Conservation (phyloP, 2,113 vertebrate species). For the Electrona antarctica region DNA sequence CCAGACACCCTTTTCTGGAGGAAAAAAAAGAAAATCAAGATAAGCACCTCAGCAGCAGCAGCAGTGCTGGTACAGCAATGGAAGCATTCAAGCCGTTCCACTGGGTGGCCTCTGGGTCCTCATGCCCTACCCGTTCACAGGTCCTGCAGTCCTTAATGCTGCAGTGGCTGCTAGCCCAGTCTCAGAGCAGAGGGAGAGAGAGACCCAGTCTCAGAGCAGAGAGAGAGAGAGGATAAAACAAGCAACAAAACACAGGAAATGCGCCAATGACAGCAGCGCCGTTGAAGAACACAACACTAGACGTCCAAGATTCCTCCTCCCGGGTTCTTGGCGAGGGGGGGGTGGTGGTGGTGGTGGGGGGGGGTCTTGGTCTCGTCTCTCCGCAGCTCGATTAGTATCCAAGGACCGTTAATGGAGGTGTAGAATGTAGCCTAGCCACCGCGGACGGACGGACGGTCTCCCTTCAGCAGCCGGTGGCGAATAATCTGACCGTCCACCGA, state of each 20-base stretch:
- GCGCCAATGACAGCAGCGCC: conserved; percentile 66
- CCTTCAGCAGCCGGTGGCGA: conserved; percentile 53
- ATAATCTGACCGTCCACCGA: conserved; percentile 69
- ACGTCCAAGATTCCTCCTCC: conserved; percentile 58
- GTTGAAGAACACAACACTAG: conserved; percentile 50
- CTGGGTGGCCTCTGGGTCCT: conserved; percentile 77
- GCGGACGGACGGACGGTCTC: conserved; percentile 23
- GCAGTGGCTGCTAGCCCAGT: conserved; percentile 81
- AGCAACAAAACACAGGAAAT: conserved; percentile 65
- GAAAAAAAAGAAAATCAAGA: conserved; percentile 66
- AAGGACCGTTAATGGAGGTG: conserved; percentile 36
- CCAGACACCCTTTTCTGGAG: conserved; percentile 68
- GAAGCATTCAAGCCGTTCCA: conserved; percentile 74
- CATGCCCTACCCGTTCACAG: conserved; percentile 79
- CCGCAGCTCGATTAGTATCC: conserved; percentile 62
- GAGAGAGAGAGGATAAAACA: conserved; percentile 63
- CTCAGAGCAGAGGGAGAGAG: conserved; percentile 47
- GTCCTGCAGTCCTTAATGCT: conserved; percentile 81
- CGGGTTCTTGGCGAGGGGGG: conserved; percentile 4
- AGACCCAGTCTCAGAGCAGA: conserved; percentile 40
- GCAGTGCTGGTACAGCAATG: conserved; percentile 59
- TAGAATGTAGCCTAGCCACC: conserved; percentile 63
- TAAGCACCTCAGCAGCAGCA: conserved; percentile 76
- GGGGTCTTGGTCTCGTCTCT: conserved; percentile 22
- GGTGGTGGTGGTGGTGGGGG: neutral